Evolutionary conservation across 2,797 vertebrate genomes (phyloP).

Genomic region (Molossus alvarezi): DNA sequence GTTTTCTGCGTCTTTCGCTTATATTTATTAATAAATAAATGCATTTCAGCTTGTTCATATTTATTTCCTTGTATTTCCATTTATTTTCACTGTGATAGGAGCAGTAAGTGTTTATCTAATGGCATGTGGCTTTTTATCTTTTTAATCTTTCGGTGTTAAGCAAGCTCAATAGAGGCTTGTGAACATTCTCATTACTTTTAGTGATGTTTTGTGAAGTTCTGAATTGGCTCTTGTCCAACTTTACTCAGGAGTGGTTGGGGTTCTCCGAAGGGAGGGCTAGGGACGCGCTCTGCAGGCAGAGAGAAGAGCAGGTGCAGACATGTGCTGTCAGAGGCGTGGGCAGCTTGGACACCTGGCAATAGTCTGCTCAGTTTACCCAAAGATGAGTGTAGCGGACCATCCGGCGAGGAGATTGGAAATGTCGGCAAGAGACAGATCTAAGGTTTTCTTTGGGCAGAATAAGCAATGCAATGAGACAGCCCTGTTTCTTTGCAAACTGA

Average conservation of each 20-base stretch:
- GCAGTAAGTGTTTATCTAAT: background rate
- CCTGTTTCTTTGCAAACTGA: background rate
- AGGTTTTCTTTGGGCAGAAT: background rate
- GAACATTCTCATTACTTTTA: constrained; percentile 22
- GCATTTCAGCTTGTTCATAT: background rate
- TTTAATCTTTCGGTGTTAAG: background rate
- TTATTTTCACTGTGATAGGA: background rate
- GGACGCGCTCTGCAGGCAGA: background rate
- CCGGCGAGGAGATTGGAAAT: background rate
- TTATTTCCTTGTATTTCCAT: constrained; percentile 43
- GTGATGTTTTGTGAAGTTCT: background rate
- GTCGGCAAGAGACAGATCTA: background rate
- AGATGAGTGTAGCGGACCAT: background rate
- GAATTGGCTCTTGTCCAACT: background rate
- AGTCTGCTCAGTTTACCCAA: background rate
- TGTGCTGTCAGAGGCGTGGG: background rate
- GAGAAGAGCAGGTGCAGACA: background rate
- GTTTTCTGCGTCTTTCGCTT: background rate
- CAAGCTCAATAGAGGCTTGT: background rate
- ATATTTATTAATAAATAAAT: background rate
- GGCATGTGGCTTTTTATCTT: background rate
- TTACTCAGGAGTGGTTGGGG: background rate
- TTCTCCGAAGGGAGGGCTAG: background rate
- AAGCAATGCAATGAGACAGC: background rate
- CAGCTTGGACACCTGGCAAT: background rate